Conservation (phyloP, 1,140 invertebrate species). For the Cydia fagiglandana region DNA sequence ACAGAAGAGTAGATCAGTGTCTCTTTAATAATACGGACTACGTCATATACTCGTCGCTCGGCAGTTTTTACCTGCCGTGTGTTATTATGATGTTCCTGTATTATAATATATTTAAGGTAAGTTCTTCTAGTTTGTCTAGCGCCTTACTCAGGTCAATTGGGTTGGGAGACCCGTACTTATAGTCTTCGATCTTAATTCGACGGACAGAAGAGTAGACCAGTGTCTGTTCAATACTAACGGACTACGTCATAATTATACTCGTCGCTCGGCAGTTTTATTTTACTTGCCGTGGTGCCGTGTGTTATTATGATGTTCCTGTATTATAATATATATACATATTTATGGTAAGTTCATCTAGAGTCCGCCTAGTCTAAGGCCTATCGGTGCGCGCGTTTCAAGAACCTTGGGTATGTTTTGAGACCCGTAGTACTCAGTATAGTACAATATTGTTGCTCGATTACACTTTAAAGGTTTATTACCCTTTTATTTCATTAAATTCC, state of each 20-base stretch:
- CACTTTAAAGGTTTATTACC: too few relatives aligned
- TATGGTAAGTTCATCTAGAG: constrained; percentile 49
- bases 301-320: constrained; percentile 80
- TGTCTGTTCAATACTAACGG: constrained; percentile 98
- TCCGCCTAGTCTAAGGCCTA: too few relatives aligned
- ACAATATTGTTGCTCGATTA: too few relatives aligned
- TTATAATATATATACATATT: constrained; percentile 67
- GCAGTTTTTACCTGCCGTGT: constrained; percentile 99
- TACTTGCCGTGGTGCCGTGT: too few relatives aligned
- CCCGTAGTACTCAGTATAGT: too few relatives aligned
- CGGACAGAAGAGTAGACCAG: constrained; percentile 85
- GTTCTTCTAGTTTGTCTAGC: constrained; percentile 7
- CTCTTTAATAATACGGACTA: constrained; percentile 99
- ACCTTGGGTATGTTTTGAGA: too few relatives aligned
- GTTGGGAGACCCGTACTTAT: constrained; percentile 96
- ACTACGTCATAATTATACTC: constrained; percentile 99
- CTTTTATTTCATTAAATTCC: too few relatives aligned
- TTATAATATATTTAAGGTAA: constrained; percentile 68
- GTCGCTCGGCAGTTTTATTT: constrained; percentile 98
- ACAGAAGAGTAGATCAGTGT: constrained; percentile 88
- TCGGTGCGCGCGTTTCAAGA: too few relatives aligned
- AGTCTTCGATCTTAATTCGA: constrained; percentile 92
- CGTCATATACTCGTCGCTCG: constrained; percentile 97
- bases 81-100: constrained; percentile 80
- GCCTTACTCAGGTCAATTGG: too few relatives aligned